Evolutionary conservation across 2,888 invertebrate species (phyloP), one percentile per base, ranked within the genome.

Genomic region (Pogonocherus hispidulus): DNA sequence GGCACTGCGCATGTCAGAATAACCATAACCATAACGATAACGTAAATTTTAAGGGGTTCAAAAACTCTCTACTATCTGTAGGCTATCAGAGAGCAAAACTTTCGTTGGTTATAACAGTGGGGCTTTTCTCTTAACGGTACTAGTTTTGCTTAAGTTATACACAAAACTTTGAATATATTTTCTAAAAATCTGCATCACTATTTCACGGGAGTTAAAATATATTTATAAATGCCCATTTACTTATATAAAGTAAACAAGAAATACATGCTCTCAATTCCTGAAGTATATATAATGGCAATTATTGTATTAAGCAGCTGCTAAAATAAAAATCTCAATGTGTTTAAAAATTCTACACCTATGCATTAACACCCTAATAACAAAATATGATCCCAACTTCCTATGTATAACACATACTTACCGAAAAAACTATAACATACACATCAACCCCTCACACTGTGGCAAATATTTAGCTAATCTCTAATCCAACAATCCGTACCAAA

Each of bases 401-500:
- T 46, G 56, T 46, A 35, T 23, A 49, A 56, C 41, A 51, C 20
- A 44, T 59, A 67, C 56, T 63, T 51, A 52, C 23, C 35, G 14
- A 63, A 46, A 41, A 63, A 63, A 59, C 22, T 55, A 59, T 23
- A 63, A 63, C 41, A 59, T 56, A 37, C 19, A 49, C 49, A 41
- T 27, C 51, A 51, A 19, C 67, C 63, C 51, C 51, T 37, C 52
- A 27, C 57, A 62, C 67, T 65, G 57, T 47, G 37, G 63, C 67
- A 71, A 63, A 68, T 66, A 64, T 69, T 72, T 67, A 51, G 52
- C 65, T 72, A 73, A 75, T 73, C 73, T 69, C 66, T 66, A 52
- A 67, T 63, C 56, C 63, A 41, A 67, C 67, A 67, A 69, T 65
- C 76, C 76, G 56, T 72, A 71, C 77, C 77, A 78, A 80, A 77